Evolutionary conservation across 1,140 invertebrate species (phyloP).

Genomic region (Drosophila bocki): DNA sequence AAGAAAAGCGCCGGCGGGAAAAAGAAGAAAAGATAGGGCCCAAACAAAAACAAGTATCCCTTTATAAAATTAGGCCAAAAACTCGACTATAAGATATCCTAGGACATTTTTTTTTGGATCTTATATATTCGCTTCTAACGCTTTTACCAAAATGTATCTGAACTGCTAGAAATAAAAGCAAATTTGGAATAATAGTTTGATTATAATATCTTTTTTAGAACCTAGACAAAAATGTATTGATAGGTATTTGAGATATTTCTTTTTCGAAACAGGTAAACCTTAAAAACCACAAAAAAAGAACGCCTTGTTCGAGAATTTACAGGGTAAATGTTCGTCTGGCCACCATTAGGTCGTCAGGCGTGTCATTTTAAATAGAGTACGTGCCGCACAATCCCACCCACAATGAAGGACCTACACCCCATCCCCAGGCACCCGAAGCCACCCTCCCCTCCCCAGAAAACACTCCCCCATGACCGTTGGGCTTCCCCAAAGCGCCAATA

Average conservation of each 20-base stretch:
- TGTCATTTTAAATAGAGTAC: conserved; percentile 76
- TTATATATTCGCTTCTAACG: neutral
- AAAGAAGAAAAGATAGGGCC: neutral
- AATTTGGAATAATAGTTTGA: neutral
- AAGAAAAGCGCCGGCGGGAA: conserved; percentile 3
- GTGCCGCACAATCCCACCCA: conserved; percentile 37
- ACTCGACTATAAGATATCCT: neutral
- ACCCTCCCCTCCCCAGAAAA: neutral
- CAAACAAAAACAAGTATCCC: conserved; percentile 34
- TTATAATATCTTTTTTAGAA: neutral
- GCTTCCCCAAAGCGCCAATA: conserved; percentile 73
- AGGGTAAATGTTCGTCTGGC: conserved; percentile 19
- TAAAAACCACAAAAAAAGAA: too few relatives aligned
- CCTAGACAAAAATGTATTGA: neutral
- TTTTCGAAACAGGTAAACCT: neutral
- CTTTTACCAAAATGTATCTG: neutral
- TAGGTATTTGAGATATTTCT: neutral
- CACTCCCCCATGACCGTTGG: conserved; percentile 40
- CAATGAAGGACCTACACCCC: neutral
- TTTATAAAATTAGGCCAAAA: neutral
- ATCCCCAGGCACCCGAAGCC: neutral
- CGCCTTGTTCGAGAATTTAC: neutral
- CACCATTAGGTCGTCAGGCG: conserved; percentile 73
- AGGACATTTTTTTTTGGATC: neutral
- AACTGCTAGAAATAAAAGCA: neutral